phyloP scores from a whole-genome alignment of 2,797 vertebrate genomes.

The Pempheris klunzingeri region DNA sequence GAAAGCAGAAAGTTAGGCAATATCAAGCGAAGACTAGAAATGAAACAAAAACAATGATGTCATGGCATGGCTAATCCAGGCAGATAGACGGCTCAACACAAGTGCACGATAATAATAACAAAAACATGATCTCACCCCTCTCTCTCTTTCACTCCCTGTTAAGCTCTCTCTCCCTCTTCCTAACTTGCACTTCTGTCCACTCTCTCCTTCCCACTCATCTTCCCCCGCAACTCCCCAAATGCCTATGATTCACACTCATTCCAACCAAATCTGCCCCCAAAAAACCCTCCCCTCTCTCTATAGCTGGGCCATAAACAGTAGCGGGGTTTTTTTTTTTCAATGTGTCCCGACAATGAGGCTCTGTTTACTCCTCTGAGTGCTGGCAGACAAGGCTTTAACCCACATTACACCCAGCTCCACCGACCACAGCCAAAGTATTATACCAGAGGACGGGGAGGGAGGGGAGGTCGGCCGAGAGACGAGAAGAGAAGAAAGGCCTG shows the following conservation, averaged over 20 bases:
- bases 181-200: slow-evolving; percentile 65
- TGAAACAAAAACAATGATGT: slow-evolving; percentile 90
- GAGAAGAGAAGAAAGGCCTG: slow-evolving; percentile 69
- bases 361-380: slow-evolving; percentile 85
- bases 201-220: slow-evolving; percentile 67
- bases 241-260: slow-evolving; percentile 79
- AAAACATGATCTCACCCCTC: slow-evolving; percentile 86
- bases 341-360: slow-evolving; percentile 86
- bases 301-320: slow-evolving; percentile 86
- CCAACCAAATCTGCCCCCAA: slow-evolving; percentile 56
- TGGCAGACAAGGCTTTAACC: slow-evolving; percentile 84
- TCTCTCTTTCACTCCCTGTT: slow-evolving; percentile 39
- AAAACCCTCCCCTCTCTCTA: slow-evolving; percentile 60
- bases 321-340: slow-evolving; percentile 71
- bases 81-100: slow-evolving; percentile 86
- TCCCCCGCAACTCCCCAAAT: slow-evolving; percentile 68
- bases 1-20: slow-evolving; percentile 70
- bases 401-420: slow-evolving; percentile 81
- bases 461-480: slow-evolving; percentile 48
- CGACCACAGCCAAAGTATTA: slow-evolving; percentile 81
- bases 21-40: slow-evolving; percentile 76
- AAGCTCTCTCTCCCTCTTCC: slow-evolving; percentile 52
- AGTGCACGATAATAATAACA: slow-evolving; percentile 87
- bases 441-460: slow-evolving; percentile 66
- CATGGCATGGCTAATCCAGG: slow-evolving; percentile 84